Base-by-base conservation (phyloP, 92 coral and sea anemone genomes). In the Plumapathes pennacea region DNA sequence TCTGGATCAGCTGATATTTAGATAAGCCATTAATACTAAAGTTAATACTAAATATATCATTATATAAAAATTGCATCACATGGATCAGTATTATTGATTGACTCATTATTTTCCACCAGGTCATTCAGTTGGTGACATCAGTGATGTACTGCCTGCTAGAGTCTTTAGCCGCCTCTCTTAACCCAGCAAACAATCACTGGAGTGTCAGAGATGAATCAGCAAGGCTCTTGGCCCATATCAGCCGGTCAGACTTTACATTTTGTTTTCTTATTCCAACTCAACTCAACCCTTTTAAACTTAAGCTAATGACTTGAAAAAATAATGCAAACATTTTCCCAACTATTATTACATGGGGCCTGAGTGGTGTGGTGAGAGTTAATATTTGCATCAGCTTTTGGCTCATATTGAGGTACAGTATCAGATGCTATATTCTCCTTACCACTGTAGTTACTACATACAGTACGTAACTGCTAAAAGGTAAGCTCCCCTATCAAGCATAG, bases 181-280 rank as follows among this genome's bases (percentile, higher is more conserved):
- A 87, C 58, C 96, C 96, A 54, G 79, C 84, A 9, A 87, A 87
- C 24, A 95, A 94, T 31, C 96, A 89, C 82, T 94, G 99, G 99
- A 66, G 75, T 26, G 75, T 94, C 14, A 80, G 97, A 41, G 85
- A 85, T 59, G 85, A 78, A 19, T 94, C 99, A 25, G 97, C 96
- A 8, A 50, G 80, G 10, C 74, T 81, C 36, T 80, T 94, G 29
- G 90, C 95, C 25, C 82, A 82, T 20, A 88, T 85, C 48, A 86
- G 96, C 50, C 79, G 89, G 97, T 91, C 38, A 7, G 65, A 17
- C 32, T 36, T 36, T 40, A 10, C 1, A 0, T 31, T 4, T 10
- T 17, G 32, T 40, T 18, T n/a, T n/a, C n/a, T n/a, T n/a, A n/a
- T n/a, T n/a, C n/a, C n/a, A n/a, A n/a, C n/a, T n/a, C n/a, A n/a